These are phyloP conservation scores for Poecile atricapillus DNA, from an alignment of 2,113 vertebrate genomes.

Conservation along the genomic window DNA sequence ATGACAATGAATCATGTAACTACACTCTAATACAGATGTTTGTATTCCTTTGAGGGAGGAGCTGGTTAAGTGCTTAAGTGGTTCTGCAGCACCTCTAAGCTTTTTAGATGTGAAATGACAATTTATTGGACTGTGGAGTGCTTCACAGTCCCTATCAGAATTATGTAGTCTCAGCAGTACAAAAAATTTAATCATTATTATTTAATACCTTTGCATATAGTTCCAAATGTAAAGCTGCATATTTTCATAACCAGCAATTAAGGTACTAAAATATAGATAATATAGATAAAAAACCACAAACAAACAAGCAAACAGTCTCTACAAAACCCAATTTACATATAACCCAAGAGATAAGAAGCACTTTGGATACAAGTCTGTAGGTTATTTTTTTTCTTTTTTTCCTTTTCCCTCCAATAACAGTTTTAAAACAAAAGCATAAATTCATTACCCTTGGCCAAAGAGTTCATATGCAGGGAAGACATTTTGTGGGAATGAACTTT, in stretches of 20 bases:
- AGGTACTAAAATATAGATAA: neutral
- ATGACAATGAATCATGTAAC: neutral
- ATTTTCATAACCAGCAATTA: neutral
- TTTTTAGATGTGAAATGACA: neutral
- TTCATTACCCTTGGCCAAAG: neutral
- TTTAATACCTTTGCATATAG: neutral
- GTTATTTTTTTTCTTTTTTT: neutral
- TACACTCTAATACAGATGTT: neutral
- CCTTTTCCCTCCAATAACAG: neutral
- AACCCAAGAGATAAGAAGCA: neutral
- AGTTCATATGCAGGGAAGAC: neutral
- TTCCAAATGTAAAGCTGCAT: neutral
- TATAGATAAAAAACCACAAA: neutral
- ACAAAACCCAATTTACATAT: neutral
- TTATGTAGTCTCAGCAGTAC: neutral
- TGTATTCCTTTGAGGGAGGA: neutral
- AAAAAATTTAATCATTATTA: neutral
- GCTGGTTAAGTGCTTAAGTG: neutral
- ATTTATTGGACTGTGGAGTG: neutral
- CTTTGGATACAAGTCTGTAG: neutral
- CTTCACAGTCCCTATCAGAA: neutral
- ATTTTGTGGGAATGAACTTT: neutral
- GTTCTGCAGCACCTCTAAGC: neutral
- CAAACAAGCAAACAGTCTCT: neutral
- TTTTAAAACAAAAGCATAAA: neutral